Evolutionary conservation across 2,888 invertebrate genomes (phyloP).

Genomic region (Rhorus exstirpatorius): DNA sequence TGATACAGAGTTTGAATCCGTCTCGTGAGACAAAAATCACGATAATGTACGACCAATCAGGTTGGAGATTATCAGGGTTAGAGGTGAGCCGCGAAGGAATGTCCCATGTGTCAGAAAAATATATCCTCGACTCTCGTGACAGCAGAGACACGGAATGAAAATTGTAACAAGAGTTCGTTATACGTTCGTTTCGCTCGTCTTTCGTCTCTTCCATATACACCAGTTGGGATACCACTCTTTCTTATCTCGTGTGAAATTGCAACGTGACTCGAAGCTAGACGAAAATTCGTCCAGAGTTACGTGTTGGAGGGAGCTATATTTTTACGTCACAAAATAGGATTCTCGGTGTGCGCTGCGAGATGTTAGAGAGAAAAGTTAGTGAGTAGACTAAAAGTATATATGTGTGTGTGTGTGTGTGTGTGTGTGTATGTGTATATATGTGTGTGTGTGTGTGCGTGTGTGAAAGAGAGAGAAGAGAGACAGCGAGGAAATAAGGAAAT

Average conservation of each 20-base stretch:
- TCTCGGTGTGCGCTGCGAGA: neutral
- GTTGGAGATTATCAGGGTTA: neutral
- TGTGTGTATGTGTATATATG: no score
- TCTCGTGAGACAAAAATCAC: no score
- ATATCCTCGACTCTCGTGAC: neutral
- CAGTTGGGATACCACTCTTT: constrained; percentile 15
- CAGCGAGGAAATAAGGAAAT: constrained; percentile 43
- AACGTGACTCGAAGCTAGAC: constrained; percentile 34
- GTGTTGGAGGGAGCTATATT: constrained; percentile 31
- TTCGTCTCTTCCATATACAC: constrained; percentile 12
- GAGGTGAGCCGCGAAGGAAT: neutral
- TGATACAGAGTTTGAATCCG: no score
- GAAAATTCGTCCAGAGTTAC: constrained; percentile 45
- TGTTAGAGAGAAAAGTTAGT: no score
- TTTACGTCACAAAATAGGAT: constrained; percentile 34
- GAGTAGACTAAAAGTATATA: no score
- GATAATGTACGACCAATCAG: no score
- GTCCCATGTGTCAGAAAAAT: neutral
- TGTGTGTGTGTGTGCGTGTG: neutral
- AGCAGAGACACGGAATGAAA: constrained; percentile 23
- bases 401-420: neutral
- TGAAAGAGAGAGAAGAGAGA: constrained; percentile 30
- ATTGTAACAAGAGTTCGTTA: constrained; percentile 43
- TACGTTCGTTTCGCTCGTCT: constrained; percentile 24
- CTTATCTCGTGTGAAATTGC: constrained; percentile 53